phyloP scores from a whole-genome alignment of 2,113 vertebrate genomes.

The Thryonomys swinderianus region DNA sequence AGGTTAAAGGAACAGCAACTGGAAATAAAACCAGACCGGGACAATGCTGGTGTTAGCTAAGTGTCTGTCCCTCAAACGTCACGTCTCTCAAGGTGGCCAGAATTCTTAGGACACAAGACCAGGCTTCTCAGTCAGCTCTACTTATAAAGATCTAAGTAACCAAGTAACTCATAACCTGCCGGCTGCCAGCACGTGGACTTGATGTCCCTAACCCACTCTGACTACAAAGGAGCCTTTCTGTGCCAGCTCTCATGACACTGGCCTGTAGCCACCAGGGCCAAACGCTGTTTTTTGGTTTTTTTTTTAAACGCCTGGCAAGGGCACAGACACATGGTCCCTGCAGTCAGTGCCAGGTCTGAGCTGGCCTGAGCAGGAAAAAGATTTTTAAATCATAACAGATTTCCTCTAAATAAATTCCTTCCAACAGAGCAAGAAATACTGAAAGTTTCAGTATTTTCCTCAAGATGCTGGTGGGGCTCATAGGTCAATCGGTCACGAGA shows the following conservation, averaged over 20 bases:
- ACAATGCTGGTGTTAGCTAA: not conserved
- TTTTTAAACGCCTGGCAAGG: not conserved
- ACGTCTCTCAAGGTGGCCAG: not conserved
- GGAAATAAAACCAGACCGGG: not conserved
- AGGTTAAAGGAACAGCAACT: not conserved
- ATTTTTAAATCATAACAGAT: not conserved
- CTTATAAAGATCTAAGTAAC: not conserved
- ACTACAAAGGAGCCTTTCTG: not conserved
- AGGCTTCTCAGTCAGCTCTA: not conserved
- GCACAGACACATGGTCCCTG: not conserved
- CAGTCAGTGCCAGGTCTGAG: not conserved
- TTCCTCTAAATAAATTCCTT: not conserved
- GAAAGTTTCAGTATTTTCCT: not conserved
- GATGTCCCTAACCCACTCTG: accelerated
- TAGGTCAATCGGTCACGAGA: not conserved
- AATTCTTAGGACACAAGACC: not conserved
- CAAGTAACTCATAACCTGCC: not conserved
- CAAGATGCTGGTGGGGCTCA: not conserved
- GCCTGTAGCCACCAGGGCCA: not conserved
- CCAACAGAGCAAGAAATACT: not conserved
- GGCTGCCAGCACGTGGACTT: not conserved
- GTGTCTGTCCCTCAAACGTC: no score
- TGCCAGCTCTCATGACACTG: not conserved
- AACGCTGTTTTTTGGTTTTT: accelerated
- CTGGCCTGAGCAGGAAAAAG: not conserved